Base-by-base conservation (phyloP, 1,140 invertebrate species). In the Ceratosolen solmsi region DNA sequence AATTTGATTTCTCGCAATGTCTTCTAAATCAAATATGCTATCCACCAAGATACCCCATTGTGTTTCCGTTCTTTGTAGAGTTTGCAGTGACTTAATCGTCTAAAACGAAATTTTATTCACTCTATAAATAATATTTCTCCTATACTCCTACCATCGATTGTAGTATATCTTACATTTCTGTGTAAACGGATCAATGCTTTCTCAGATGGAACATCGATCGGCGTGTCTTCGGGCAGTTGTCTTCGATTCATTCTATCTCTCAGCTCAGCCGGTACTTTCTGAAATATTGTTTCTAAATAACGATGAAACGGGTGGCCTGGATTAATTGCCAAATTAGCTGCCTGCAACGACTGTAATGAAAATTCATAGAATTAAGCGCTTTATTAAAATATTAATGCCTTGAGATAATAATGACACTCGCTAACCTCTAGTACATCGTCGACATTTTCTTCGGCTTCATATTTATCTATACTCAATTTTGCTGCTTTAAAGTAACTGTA, bases 401-500 rank as follows among this genome's bases (percentile, higher is more conserved):
- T 46, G 13, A 46, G 46, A 11, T 11, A 30, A 51, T 49, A 54
- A 54, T n/a, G n/a, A n/a, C n/a, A 56, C 33, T 15, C 5, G 27
- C 60, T 90, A 92, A 98, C 97, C 93, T 99, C 97, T 65, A 99
- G 92, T 83, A 97, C 95, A 93, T 99, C 98, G 90, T 99, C 98
- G 0, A 99, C 94, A 85, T 95, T 95, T 92, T 99, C 98, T 92
- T 99, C 98, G 17, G 98, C 97, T 91, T 99, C 98, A 87, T 96
- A 97, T 89, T 98, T 98, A 86, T 99, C 98, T n/a, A 96, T 95
- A 89, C 96, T 98, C 11, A 99, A 91, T 92, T 99, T 99, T n/a
- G 98, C 97, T 80, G 98, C 95, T 92, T 98, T 98, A 89, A 99
- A 99, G 90, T 99, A 99, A 15, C 96, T 95, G 85, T 97, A 95